These are phyloP conservation scores for Pyrgilauda ruficollis DNA, from an alignment of 2,113 vertebrate genomes.

Conservation along the genomic window DNA sequence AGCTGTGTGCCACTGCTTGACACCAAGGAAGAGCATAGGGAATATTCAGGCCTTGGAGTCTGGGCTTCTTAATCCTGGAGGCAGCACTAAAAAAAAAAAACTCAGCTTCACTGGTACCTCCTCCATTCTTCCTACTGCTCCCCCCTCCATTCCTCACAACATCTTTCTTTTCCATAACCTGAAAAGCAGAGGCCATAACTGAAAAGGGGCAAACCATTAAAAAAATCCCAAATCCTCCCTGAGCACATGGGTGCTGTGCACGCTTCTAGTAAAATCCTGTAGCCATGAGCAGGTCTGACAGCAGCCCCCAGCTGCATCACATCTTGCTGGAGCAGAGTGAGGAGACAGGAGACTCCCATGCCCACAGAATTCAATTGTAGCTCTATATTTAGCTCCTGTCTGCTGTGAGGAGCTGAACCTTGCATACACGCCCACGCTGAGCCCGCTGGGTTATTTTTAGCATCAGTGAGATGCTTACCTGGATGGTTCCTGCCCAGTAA, in stretches of 20 bases:
- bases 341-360: not conserved
- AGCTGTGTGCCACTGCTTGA: not conserved
- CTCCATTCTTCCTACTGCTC: not conserved
- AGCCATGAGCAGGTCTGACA: not conserved
- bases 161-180: not conserved
- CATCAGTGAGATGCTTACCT: not conserved
- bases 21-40: not conserved
- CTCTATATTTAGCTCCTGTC: slow-evolving; percentile 17
- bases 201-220: not conserved
- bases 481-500: not conserved
- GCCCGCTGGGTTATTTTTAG: slow-evolving; percentile 43
- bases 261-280: not conserved
- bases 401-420: not conserved
- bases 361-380: not conserved
- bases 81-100: not conserved
- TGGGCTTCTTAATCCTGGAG: not conserved
- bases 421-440: not conserved
- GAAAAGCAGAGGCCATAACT: not conserved
- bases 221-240: not conserved
- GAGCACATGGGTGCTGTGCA: not conserved
- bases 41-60: not conserved
- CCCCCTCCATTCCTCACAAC: fast-evolving
- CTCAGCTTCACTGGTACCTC: not conserved
- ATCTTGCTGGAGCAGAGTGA: not conserved
- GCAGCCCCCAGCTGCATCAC: not conserved